Evolutionary conservation across 2,797 vertebrate genomes (phyloP).

Genomic region (Sebastes wilsoni): DNA sequence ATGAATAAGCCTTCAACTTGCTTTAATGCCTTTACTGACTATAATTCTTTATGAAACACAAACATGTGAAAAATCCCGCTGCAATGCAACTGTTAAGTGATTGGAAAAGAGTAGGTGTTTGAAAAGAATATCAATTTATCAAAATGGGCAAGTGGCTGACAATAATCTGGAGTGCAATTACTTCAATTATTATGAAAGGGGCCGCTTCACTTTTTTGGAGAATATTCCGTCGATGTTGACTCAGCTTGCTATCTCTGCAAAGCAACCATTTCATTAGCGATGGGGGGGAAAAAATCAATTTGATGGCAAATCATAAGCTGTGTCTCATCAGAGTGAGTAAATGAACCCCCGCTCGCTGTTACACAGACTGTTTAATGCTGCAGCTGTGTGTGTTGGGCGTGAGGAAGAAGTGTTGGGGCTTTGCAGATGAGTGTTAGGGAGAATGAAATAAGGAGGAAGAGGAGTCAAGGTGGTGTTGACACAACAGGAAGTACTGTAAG

Average conservation of each 20-base stretch:
- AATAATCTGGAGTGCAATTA: conserved; percentile 50
- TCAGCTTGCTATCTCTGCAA: conserved; percentile 62
- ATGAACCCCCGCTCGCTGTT: conserved; percentile 50
- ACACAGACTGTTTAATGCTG: conserved; percentile 42
- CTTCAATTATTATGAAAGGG: conserved; percentile 52
- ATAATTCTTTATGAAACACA: neutral
- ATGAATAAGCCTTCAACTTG: neutral
- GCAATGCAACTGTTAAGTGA: conserved; percentile 6
- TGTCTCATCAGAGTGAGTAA: conserved; percentile 67
- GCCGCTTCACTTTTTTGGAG: conserved; percentile 33
- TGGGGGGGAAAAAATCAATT: conserved; percentile 46
- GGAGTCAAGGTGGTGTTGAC: neutral
- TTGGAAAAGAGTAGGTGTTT: conserved; percentile 25
- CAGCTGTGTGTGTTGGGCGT: conserved; percentile 9
- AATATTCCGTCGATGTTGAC: conserved; percentile 53
- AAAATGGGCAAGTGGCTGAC: conserved; percentile 26
- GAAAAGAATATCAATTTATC: conserved; percentile 45
- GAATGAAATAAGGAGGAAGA: neutral
- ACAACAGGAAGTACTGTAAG: neutral
- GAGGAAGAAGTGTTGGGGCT: neutral
- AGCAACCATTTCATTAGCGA: conserved; percentile 72
- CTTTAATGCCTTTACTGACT: neutral
- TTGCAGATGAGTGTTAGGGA: conserved; percentile 6
- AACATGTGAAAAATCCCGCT: neutral
- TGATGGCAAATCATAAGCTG: conserved; percentile 69